A percentile compares a stretch with the other conserved stretches of the same genome.
These are phyloP conservation scores for Danio choprae DNA, from an alignment of 2,797 vertebrate genomes.

Conservation along the genomic window DNA sequence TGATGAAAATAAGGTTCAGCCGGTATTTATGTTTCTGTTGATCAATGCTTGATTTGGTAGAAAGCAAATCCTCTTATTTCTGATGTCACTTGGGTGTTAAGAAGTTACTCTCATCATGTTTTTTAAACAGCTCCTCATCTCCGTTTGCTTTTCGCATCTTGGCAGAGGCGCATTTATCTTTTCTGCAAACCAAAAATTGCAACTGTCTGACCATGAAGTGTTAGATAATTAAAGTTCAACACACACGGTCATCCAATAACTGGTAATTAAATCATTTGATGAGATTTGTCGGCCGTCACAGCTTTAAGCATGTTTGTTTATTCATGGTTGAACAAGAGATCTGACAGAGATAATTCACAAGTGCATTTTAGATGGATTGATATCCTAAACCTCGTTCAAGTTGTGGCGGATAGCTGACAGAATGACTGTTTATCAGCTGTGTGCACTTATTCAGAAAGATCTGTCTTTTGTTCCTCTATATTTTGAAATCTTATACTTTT, in stretches of 20 bases:
- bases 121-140: not conserved
- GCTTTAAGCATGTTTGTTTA: slow-evolving; percentile 45
- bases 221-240: slow-evolving; percentile 50
- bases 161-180: slow-evolving; percentile 25
- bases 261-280: slow-evolving; percentile 58
- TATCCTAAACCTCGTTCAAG: not conserved
- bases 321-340: slow-evolving; percentile 30
- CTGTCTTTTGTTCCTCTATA: no score
- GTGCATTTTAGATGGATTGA: not conserved
- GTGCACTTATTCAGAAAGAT: no score
- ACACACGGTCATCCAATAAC: slow-evolving; percentile 41
- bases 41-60: not conserved
- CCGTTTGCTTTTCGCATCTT: slow-evolving; percentile 27
- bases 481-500: no score
- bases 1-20: no score
- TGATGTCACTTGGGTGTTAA: not conserved
- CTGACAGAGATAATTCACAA: slow-evolving; percentile 23
- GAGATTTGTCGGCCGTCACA: slow-evolving; percentile 41
- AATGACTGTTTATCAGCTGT: not conserved
- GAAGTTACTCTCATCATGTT: not conserved
- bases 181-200: slow-evolving; percentile 42
- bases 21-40: not conserved
- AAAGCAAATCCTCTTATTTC: not conserved
- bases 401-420: not conserved
- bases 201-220: slow-evolving; percentile 45